Conservation (phyloP, 1,140 invertebrate species). For the Coptotermes formosanus region DNA sequence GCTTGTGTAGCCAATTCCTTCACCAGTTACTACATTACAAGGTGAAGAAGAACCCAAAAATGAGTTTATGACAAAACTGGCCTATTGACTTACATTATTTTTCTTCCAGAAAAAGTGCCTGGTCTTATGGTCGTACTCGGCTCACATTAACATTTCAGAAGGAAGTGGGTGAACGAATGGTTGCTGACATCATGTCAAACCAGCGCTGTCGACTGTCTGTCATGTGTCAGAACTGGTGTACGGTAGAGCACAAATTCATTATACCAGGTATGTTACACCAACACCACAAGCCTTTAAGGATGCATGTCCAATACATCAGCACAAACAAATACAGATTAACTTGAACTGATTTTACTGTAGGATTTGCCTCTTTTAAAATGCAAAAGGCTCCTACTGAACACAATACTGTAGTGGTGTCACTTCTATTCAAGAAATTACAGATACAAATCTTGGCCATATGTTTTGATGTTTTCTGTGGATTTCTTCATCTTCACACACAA, state of each 20-base stretch:
- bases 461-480: too few relatives aligned
- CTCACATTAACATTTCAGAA: constrained; percentile 98
- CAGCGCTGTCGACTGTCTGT: constrained; percentile 86
- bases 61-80: not conserved
- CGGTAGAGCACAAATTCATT: constrained; percentile 78
- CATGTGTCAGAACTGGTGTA: constrained; percentile 92
- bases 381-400: too few relatives aligned
- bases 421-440: too few relatives aligned
- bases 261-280: constrained; percentile 69
- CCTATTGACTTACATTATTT: not conserved
- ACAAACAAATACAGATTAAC: too few relatives aligned
- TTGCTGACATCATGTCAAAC: constrained; percentile 60
- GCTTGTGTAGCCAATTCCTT: too few relatives aligned
- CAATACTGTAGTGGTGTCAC: too few relatives aligned
- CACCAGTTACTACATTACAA: not conserved
- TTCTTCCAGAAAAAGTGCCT: constrained; percentile 61
- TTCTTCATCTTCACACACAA: too few relatives aligned
- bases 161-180: constrained; percentile 88
- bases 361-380: too few relatives aligned
- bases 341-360: too few relatives aligned
- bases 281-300: too few relatives aligned
- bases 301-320: too few relatives aligned
- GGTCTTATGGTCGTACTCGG: constrained; percentile 77
- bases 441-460: too few relatives aligned
- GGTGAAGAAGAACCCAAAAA: not conserved